These are phyloP conservation scores for Epiblema foenella DNA, from an alignment of 2,888 invertebrate genomes.

Conservation along the genomic window DNA sequence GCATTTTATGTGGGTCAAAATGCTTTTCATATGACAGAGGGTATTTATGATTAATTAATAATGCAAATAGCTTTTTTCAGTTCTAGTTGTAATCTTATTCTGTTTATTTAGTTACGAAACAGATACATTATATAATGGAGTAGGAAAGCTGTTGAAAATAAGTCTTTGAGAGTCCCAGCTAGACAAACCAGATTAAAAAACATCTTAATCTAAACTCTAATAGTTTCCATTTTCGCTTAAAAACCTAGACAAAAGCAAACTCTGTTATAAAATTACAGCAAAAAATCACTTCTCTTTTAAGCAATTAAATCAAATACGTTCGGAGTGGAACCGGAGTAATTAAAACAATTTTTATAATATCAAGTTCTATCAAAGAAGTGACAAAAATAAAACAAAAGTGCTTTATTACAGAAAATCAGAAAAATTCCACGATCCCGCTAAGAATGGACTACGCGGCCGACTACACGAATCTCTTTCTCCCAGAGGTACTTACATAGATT, in stretches of 20 bases:
- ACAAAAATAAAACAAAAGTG: constrained; percentile 26
- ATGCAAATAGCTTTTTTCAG: background rate
- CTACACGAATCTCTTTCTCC: constrained; percentile 29
- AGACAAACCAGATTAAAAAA: background rate
- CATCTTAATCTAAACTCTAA: background rate
- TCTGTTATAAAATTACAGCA: too few species aligned
- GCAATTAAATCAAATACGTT: constrained; percentile 9
- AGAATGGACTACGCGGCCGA: constrained; percentile 19
- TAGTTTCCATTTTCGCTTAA: background rate
- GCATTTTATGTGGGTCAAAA: background rate
- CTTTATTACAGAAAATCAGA: constrained; percentile 23
- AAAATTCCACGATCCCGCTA: constrained; percentile 18
- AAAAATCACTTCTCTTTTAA: background rate
- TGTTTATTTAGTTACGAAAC: too few species aligned
- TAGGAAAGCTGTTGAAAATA: too few species aligned
- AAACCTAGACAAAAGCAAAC: background rate
- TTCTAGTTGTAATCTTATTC: background rate
- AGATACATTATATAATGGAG: too few species aligned
- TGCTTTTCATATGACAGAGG: background rate
- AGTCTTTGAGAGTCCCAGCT: background rate
- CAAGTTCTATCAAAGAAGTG: constrained; percentile 4
- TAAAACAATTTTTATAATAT: constrained; percentile 38
- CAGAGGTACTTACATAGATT: constrained; percentile 33
- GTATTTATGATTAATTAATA: background rate
- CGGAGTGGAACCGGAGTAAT: constrained; percentile 16